phyloP scores from a whole-genome alignment of 2,888 invertebrate genomes.

The Lymantria monacha region DNA sequence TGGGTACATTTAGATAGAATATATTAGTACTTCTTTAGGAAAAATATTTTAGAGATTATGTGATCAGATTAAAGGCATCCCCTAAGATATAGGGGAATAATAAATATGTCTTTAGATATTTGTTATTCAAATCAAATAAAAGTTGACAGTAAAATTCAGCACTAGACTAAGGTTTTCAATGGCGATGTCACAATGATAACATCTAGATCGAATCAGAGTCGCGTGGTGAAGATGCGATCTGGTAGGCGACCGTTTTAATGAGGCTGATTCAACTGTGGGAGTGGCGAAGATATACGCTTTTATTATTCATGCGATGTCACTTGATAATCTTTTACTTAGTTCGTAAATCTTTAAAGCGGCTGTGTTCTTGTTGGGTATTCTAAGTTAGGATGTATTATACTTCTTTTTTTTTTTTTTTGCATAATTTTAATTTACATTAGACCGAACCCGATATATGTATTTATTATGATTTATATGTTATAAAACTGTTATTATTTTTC shows the following conservation, averaged over 20 bases:
- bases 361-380: slow-evolving; percentile 8
- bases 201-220: slow-evolving; percentile 66
- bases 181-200: slow-evolving; percentile 47
- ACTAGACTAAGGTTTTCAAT: slow-evolving; percentile 41
- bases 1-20: too few relatives aligned
- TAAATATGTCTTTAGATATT: too few relatives aligned
- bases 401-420: too few relatives aligned
- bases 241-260: slow-evolving; percentile 51
- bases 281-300: slow-evolving; percentile 35
- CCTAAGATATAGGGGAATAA: too few relatives aligned
- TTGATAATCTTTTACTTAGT: slow-evolving; percentile 25
- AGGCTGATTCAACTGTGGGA: slow-evolving; percentile 47
- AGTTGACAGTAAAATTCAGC: slow-evolving; percentile 25
- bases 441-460: too few relatives aligned
- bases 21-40: too few relatives aligned
- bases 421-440: too few relatives aligned
- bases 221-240: slow-evolving; percentile 73
- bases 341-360: slow-evolving; percentile 9
- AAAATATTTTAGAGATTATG: too few relatives aligned
- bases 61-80: too few relatives aligned
- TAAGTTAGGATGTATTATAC: not conserved
- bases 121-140: slow-evolving; percentile 18
- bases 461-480: too few relatives aligned
- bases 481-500: too few relatives aligned
- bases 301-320: slow-evolving; percentile 30